These are phyloP conservation scores for Clanis bilineata DNA, from an alignment of 2,888 invertebrate genomes.

Conservation along the genomic window DNA sequence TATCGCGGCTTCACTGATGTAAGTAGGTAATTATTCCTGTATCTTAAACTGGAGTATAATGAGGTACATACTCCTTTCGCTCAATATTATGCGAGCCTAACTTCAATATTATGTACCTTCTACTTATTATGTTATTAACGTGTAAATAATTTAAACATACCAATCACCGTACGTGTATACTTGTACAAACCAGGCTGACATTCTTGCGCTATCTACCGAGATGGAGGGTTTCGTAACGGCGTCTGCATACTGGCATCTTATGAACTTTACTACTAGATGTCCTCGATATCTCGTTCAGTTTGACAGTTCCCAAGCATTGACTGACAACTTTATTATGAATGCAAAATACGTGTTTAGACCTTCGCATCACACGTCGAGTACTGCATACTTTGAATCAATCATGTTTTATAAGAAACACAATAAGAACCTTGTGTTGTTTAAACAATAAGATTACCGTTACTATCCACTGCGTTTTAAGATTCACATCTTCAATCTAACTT, in stretches of 20 bases:
- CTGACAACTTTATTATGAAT: slow-evolving; percentile 68
- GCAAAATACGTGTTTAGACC: slow-evolving; percentile 52
- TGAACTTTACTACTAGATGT: slow-evolving; percentile 52
- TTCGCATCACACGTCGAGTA: slow-evolving; percentile 33
- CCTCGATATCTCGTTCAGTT: slow-evolving; percentile 51
- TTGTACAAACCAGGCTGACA: slow-evolving; percentile 59
- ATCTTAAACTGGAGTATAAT: too few relatives aligned
- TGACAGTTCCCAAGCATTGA: slow-evolving; percentile 46
- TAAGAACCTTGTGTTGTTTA: slow-evolving; percentile 9
- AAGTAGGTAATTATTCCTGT: too few relatives aligned
- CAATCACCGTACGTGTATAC: slow-evolving; percentile 1
- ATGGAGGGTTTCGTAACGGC: slow-evolving; percentile 67
- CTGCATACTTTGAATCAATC: slow-evolving; percentile 31
- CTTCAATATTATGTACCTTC: too few relatives aligned
- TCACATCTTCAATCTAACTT: slow-evolving; percentile 1
- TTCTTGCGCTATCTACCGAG: slow-evolving; percentile 71
- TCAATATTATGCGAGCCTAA: too few relatives aligned
- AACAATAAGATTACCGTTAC: slow-evolving; percentile 16
- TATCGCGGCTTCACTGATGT: too few relatives aligned
- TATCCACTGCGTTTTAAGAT: slow-evolving; percentile 11
- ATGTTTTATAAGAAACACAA: slow-evolving; percentile 22
- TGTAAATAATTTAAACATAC: background rate
- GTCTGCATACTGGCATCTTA: slow-evolving; percentile 42
- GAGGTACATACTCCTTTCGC: too few relatives aligned
- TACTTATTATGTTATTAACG: background rate